Evolutionary conservation across 2,113 vertebrate genomes (phyloP), one percentile per base, ranked within the genome.

Genomic region (Tringa solitaria): DNA sequence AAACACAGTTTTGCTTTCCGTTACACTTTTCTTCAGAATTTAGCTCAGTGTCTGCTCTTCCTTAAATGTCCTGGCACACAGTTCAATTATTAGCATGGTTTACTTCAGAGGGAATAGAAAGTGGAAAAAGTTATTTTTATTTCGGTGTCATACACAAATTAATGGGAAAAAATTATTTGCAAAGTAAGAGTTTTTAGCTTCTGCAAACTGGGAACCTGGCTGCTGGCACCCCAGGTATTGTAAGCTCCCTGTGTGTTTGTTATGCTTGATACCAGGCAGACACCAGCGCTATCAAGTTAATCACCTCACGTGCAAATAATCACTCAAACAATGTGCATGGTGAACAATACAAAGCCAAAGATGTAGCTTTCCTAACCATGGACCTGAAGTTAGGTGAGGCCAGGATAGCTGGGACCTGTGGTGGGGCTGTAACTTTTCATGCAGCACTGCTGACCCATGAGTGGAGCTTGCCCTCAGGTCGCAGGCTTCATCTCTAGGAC

Each of bases 11-110:
- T 80, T n/a, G 27, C 94, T 92, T 89, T 89, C 69, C 4, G 0
- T 57, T 87, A 93, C 74, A 63, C 78, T 89, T 96, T 82, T 87
- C 89, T 85, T 96, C 93, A 95, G 92, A 87, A 95, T 95, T 95
- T 78, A 95, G 50, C 80, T 90, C 76, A 57, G 77, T 93, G 91
- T 95, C 80, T 96, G 80, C 61, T 90, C 74, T 96, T 93, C 61
- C 69, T 92, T 96, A 87, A 73, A 51, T 0, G 18, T 83, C 53
- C 74, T 74, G 50, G 57, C 74, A 61, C 37, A 19, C 9, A 73
- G 33, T 35, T 87, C 56, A 72, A 41, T 92, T 89, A 96, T 96
- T 92, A 95, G 76, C 69, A 80, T 0, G 2, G 39, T 59, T 77
- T 96, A 35, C 78, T 82, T 85, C 45, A 57, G 51, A 54, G 16